A percentile compares a stretch with the other conserved stretches of the same genome.
phyloP scores from a whole-genome alignment of 2,888 invertebrate genomes.

The Trachelus stipa region DNA sequence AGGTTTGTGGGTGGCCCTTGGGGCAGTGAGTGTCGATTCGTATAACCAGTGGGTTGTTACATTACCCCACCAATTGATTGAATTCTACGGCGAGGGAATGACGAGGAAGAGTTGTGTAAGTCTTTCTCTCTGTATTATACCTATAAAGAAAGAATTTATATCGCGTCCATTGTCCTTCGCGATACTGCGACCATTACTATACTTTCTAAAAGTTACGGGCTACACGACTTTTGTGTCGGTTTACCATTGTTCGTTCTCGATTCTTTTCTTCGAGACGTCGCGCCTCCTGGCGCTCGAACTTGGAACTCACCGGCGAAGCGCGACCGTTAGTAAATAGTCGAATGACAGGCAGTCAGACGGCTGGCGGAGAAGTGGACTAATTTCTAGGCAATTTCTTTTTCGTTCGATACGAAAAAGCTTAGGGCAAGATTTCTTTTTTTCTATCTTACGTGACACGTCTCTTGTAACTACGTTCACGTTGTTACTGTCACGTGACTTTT shows the following conservation, averaged over 20 bases:
- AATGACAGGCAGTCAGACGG: neutral
- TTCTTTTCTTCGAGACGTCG: neutral
- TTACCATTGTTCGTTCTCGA: neutral
- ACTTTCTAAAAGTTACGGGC: constrained; percentile 18
- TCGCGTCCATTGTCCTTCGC: constrained; percentile 13
- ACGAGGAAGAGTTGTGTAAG: neutral
- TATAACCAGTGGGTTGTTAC: neutral
- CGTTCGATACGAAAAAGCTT: neutral
- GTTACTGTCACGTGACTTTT: neutral
- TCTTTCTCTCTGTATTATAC: neutral
- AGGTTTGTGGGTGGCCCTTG: neutral
- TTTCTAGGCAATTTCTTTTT: neutral
- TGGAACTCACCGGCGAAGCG: neutral
- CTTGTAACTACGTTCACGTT: neutral
- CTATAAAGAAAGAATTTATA: constrained; percentile 1
- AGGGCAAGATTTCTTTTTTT: neutral
- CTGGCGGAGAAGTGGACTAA: neutral
- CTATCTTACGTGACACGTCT: neutral
- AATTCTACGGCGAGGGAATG: neutral
- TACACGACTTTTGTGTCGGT: neutral
- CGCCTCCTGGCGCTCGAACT: neutral
- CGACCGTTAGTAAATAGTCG: neutral
- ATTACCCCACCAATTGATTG: neutral
- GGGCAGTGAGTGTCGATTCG: neutral
- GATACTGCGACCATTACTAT: constrained; percentile 7